phyloP scores from a whole-genome alignment of 1,140 invertebrate genomes.

The Ceratoteleas bidentatus region DNA sequence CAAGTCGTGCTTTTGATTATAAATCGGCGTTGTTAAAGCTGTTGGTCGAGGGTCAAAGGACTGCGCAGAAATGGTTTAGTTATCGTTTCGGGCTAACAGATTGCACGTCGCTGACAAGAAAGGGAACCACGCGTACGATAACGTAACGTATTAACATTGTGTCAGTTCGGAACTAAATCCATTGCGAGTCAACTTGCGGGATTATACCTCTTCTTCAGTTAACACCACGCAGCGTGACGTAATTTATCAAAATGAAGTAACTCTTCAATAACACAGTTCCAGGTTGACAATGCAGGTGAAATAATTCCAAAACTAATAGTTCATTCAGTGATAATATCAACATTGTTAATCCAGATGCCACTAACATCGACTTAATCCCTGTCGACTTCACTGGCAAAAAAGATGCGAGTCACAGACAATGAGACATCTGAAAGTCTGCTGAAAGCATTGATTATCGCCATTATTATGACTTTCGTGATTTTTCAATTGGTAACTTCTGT shows the following conservation, averaged over 20 bases:
- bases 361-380: too few relatives aligned
- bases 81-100: conserved; percentile 53
- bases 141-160: conserved; percentile 51
- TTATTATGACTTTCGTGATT: not conserved
- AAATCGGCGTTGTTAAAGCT: conserved; percentile 44
- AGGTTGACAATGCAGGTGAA: conserved; percentile 1
- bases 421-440: not conserved
- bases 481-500: not conserved
- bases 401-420: not conserved
- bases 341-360: too few relatives aligned
- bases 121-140: conserved; percentile 46
- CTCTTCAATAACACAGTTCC: conserved; percentile 26
- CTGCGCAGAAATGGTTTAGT: conserved; percentile 50
- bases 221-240: conserved; percentile 34
- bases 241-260: conserved; percentile 54
- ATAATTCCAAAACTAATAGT: conserved; percentile 14
- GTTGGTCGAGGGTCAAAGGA: conserved; percentile 49
- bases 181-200: conserved; percentile 48
- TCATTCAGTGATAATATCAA: too few relatives aligned
- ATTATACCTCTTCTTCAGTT: conserved; percentile 42
- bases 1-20: conserved; percentile 51
- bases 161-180: conserved; percentile 48
- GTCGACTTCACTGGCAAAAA: too few relatives aligned
- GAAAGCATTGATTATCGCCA: not conserved
- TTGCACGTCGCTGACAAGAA: conserved; percentile 53